Percentiles rank a stretch among this genome's conserved stretches.
phyloP scores from a whole-genome alignment of 2,888 invertebrate species.

The Ligdia adustata region DNA sequence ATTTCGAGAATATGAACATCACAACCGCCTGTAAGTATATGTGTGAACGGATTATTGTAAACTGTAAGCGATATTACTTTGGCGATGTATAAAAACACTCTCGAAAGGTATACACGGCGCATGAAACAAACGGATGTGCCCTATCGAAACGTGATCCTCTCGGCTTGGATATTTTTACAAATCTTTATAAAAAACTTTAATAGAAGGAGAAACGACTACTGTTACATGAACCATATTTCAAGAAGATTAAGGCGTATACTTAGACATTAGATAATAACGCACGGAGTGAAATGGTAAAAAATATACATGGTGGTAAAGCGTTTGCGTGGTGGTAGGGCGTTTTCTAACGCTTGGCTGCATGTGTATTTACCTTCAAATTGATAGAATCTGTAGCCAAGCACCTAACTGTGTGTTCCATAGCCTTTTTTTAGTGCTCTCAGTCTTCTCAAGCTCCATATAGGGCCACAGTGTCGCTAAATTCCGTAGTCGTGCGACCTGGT shows the following conservation, averaged over 20 bases:
- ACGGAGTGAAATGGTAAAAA: too few species aligned
- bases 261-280: too few species aligned
- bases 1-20: conserved; percentile 10
- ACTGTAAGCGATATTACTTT: conserved; percentile 41
- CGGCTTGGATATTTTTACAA: conserved; percentile 27
- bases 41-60: conserved; percentile 25
- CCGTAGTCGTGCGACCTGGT: too few species aligned
- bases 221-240: conserved; percentile 5
- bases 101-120: conserved; percentile 49
- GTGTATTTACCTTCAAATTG: too few species aligned
- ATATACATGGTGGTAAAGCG: too few species aligned
- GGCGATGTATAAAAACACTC: conserved; percentile 54
- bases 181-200: conserved; percentile 18
- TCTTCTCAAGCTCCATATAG: too few species aligned
- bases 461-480: too few species aligned
- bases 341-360: too few species aligned
- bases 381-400: too few species aligned
- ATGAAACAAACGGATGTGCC: conserved; percentile 50
- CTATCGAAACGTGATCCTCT: conserved; percentile 34
- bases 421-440: too few species aligned
- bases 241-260: background rate
- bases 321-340: too few species aligned
- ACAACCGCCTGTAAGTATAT: conserved; percentile 2
- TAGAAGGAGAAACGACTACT: conserved; percentile 8
- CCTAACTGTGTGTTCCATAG: too few species aligned